phyloP scores from a whole-genome alignment of 2,113 vertebrate species.

The Cheirogaleus medius region DNA sequence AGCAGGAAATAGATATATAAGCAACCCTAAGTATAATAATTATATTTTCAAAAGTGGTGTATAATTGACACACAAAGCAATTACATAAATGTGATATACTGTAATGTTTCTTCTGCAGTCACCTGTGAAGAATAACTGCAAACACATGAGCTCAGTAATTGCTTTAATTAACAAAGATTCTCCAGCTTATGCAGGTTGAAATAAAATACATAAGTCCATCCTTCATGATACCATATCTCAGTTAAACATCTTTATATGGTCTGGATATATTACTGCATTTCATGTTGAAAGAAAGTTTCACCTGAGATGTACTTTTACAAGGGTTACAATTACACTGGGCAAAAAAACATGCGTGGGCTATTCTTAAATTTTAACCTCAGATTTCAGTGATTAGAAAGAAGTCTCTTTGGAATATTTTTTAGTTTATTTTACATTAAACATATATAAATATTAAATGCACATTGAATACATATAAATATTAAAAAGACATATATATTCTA shows the following conservation, averaged over 20 bases:
- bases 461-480: neutral
- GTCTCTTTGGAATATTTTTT: neutral
- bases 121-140: neutral
- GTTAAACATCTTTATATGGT: neutral
- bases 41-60: neutral
- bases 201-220: conserved; percentile 51
- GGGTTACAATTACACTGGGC: neutral
- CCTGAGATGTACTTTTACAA: neutral
- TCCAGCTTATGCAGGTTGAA: conserved; percentile 23
- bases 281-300: neutral
- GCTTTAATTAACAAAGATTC: conserved; percentile 10
- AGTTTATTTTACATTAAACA: neutral
- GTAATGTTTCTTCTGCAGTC: neutral
- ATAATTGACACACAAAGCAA: conserved; percentile 5
- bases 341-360: neutral
- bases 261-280: neutral
- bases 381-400: neutral
- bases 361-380: neutral
- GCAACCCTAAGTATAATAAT: neutral
- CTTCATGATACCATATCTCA: neutral
- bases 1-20: neutral
- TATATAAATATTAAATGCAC: neutral
- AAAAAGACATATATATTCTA: neutral
- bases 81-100: neutral
- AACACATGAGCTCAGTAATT: neutral